These are phyloP conservation scores for Pagetopsis macropterus DNA, from an alignment of 2,797 vertebrate genomes.

Conservation along the genomic window DNA sequence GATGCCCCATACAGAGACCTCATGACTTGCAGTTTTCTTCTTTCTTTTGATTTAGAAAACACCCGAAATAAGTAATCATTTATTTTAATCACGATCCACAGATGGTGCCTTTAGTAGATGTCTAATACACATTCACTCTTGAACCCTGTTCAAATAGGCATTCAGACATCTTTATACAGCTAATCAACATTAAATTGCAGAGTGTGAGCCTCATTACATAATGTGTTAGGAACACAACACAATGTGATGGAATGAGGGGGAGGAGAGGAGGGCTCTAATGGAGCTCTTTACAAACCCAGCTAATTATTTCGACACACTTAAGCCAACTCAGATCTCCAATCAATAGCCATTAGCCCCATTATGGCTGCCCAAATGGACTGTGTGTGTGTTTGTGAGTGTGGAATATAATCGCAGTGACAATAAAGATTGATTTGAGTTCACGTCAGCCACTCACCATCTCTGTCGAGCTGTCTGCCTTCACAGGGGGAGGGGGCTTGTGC, in stretches of 20 bases:
- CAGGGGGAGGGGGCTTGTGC: constrained; percentile 83
- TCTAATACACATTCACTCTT: constrained; percentile 30
- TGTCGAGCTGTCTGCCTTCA: constrained; percentile 78
- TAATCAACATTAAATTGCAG: constrained; percentile 51
- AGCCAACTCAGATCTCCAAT: constrained; percentile 66
- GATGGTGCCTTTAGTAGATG: not conserved
- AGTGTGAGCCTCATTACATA: constrained; percentile 48
- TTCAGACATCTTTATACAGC: constrained; percentile 40
- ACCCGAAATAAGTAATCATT: not conserved
- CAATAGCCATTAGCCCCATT: constrained; percentile 79
- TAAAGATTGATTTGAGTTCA: constrained; percentile 54
- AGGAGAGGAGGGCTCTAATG: constrained; percentile 43
- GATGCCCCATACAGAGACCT: too few relatives aligned
- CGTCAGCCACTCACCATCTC: constrained; percentile 81
- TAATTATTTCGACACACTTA: constrained; percentile 71
- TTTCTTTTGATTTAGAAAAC: not conserved
- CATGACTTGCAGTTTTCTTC: too few relatives aligned
- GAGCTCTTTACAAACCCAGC: constrained; percentile 62
- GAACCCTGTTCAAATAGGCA: constrained; percentile 32
- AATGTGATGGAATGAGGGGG: constrained; percentile 36
- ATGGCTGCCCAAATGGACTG: constrained; percentile 60
- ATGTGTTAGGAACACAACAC: constrained; percentile 14
- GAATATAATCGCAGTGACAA: constrained; percentile 45
- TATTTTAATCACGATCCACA: constrained; percentile 2
- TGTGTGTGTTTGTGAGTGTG: constrained; percentile 17